Conservation (phyloP, 1,140 invertebrate species). For the Ditylenchus dipsaci region DNA sequence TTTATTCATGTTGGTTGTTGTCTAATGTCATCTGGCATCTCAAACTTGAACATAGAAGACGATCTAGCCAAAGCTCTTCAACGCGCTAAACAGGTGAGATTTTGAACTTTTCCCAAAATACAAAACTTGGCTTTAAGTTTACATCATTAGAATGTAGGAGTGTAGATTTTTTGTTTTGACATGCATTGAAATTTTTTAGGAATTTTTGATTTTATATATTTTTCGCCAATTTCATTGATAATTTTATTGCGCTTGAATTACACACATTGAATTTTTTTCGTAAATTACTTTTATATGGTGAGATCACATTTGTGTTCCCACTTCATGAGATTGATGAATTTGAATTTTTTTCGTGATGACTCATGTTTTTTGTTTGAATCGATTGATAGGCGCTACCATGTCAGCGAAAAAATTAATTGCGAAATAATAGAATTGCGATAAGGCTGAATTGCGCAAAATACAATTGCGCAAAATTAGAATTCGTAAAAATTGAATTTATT, state of each 20-base stretch:
- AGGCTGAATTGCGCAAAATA: too few relatives aligned
- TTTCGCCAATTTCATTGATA: not conserved
- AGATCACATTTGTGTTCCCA: too few relatives aligned
- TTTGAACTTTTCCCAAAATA: not conserved
- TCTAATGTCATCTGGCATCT: not conserved
- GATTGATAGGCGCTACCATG: too few relatives aligned
- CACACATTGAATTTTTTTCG: not conserved
- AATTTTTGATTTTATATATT: constrained; percentile 7
- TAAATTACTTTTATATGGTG: not conserved
- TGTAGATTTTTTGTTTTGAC: constrained; percentile 16
- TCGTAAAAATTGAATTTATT: too few relatives aligned
- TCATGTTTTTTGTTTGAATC: constrained; percentile 4
- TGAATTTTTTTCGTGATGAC: too few relatives aligned
- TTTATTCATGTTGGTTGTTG: too few relatives aligned
- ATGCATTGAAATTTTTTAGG: constrained; percentile 18
- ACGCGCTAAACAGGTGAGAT: constrained; percentile 43
- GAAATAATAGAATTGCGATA: too few relatives aligned
- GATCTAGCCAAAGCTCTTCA: constrained; percentile 41
- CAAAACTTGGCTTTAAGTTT: not conserved
- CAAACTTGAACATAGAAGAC: constrained; percentile 23
- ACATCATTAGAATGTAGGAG: not conserved
- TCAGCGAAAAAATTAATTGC: too few relatives aligned
- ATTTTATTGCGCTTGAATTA: not conserved
- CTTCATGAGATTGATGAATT: too few relatives aligned
- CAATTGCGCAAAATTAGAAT: too few relatives aligned